Conservation (phyloP, 2,113 vertebrate species). For the Lota lota region DNA sequence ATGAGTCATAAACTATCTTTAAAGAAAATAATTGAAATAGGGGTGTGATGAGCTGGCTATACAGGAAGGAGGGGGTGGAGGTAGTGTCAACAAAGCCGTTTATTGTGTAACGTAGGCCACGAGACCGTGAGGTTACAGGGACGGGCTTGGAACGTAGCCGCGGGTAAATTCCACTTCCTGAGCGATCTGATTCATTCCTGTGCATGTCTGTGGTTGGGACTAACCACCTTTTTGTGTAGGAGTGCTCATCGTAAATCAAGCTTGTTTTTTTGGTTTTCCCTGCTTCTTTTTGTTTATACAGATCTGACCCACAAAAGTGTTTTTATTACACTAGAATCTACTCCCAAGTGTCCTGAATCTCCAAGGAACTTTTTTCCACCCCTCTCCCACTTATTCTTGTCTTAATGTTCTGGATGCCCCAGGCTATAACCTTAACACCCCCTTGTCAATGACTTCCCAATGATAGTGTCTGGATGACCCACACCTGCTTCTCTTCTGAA, state of each 20-base stretch:
- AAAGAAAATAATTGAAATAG: conserved; percentile 27
- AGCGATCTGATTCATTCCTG: conserved; percentile 50
- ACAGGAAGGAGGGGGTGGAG: background rate
- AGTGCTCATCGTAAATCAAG: conserved; percentile 31
- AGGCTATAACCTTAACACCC: background rate
- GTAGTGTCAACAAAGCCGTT: conserved; percentile 37
- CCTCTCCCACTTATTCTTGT: no score
- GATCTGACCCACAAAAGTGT: conserved; percentile 3
- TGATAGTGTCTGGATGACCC: background rate
- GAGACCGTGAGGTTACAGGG: conserved; percentile 39
- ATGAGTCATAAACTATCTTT: conserved; percentile 45
- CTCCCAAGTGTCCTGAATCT: background rate
- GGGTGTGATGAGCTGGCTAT: conserved; percentile 14
- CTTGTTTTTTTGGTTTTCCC: conserved; percentile 1
- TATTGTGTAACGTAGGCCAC: conserved; percentile 30
- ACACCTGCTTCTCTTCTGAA: conserved; percentile 32
- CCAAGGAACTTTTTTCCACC: background rate
- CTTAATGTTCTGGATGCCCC: background rate
- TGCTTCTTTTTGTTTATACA: conserved; percentile 14
- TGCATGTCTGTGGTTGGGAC: conserved; percentile 43
- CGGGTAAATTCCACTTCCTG: conserved; percentile 54
- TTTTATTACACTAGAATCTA: background rate
- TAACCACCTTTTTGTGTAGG: conserved; percentile 45
- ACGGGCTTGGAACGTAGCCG: conserved; percentile 37
- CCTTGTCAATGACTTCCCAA: background rate